Conservation (phyloP, 2,113 vertebrate species). For the Marmota flaviventris region DNA sequence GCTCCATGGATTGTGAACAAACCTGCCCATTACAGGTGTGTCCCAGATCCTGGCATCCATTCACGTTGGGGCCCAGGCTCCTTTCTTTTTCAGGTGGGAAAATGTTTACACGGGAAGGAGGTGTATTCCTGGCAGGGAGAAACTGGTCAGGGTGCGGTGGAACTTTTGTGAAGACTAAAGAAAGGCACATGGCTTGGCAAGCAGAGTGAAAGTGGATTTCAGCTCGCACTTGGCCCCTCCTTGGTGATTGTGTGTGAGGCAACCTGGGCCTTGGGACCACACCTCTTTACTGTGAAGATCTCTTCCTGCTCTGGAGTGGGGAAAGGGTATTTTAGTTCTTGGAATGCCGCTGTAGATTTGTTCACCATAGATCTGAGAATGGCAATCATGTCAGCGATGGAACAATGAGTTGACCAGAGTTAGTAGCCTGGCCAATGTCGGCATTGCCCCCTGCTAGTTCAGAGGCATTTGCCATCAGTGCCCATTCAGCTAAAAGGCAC, state of each 20-base stretch:
- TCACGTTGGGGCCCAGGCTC: neutral
- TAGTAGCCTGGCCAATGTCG: neutral
- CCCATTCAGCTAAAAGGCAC: neutral
- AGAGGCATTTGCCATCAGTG: neutral
- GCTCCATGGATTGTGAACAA: neutral
- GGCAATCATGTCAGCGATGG: accelerated
- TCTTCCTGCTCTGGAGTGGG: neutral
- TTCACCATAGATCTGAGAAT: neutral
- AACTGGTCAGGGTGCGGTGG: neutral
- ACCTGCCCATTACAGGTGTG: neutral
- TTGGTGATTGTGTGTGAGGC: accelerated
- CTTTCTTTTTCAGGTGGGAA: neutral
- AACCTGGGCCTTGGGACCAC: neutral
- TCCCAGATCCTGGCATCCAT: neutral
- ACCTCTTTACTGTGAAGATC: neutral
- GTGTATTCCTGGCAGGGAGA: neutral
- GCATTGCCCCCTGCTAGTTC: neutral
- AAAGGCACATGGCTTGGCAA: neutral
- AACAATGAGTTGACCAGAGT: neutral
- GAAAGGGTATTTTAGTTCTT: neutral
- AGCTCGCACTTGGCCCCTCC: accelerated
- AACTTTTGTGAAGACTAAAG: neutral
- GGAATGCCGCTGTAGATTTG: neutral
- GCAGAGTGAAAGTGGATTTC: neutral
- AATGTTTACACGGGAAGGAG: neutral